These are phyloP conservation scores for Leucozona laternaria DNA, from an alignment of 2,888 invertebrate genomes.

Conservation along the genomic window DNA sequence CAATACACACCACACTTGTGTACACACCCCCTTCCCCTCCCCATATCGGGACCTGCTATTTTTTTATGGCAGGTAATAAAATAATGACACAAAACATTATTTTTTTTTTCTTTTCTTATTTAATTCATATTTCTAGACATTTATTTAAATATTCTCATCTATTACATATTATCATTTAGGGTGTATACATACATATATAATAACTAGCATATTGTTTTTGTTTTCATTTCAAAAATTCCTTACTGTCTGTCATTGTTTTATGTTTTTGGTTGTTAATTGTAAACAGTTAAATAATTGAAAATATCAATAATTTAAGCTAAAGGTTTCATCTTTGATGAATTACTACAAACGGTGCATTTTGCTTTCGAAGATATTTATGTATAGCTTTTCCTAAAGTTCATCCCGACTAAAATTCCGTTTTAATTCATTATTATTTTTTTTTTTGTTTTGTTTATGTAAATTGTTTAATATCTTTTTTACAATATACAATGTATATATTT, in stretches of 20 bases:
- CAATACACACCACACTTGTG: too few species aligned
- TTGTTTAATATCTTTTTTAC: constrained; percentile 1
- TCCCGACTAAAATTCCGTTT: constrained; percentile 51
- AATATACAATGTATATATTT: constrained; percentile 19
- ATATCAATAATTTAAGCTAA: constrained; percentile 72
- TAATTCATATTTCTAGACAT: constrained; percentile 75
- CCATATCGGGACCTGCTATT: too few species aligned
- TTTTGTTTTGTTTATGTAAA: constrained; percentile 29
- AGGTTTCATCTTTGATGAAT: constrained; percentile 37
- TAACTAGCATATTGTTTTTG: constrained; percentile 46
- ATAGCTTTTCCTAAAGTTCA: constrained; percentile 44
- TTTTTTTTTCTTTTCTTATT: constrained; percentile 51
- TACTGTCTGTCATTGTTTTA: constrained; percentile 42
- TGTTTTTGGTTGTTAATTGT: constrained; percentile 29
- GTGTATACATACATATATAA: constrained; percentile 69
- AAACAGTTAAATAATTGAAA: constrained; percentile 70
- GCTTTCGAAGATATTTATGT: constrained; percentile 48
- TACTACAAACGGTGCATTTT: constrained; percentile 69
- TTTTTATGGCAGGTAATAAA: too few species aligned
- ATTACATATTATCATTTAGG: constrained; percentile 64
- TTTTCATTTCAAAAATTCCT: constrained; percentile 44
- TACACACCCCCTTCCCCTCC: too few species aligned
- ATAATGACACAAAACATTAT: neutral
- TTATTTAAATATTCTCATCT: constrained; percentile 76
- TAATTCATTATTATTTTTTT: constrained; percentile 7